phyloP scores from a whole-genome alignment of 2,888 invertebrate species.

The Platycheirus rosarum region DNA sequence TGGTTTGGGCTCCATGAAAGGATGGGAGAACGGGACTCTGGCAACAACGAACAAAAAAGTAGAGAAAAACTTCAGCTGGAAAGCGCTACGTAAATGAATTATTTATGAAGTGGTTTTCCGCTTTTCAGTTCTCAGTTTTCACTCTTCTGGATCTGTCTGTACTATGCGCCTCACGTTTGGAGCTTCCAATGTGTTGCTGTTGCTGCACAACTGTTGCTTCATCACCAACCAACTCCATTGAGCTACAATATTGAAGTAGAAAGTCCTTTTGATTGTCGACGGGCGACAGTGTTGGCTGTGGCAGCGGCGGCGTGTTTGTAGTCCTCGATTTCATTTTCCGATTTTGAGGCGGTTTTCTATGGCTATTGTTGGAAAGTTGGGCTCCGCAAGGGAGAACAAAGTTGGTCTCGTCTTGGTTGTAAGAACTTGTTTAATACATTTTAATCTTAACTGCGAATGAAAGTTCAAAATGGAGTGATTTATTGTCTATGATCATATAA shows the following conservation, averaged over 20 bases:
- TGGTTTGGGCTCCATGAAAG: not conserved
- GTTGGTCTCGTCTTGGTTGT: not conserved
- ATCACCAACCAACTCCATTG: slow-evolving; percentile 16
- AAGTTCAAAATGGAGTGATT: too few species aligned
- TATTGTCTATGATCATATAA: too few species aligned
- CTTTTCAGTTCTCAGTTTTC: slow-evolving; percentile 73
- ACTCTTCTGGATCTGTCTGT: slow-evolving; percentile 44
- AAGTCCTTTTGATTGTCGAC: slow-evolving; percentile 6
- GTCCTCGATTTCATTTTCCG: slow-evolving; percentile 70
- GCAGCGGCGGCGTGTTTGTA: slow-evolving; percentile 32
- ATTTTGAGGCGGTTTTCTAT: slow-evolving; percentile 65
- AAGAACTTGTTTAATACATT: not conserved
- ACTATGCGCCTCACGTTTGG: slow-evolving; percentile 47
- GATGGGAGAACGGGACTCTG: slow-evolving; percentile 12
- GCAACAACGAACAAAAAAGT: slow-evolving; percentile 29
- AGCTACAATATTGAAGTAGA: slow-evolving; percentile 5
- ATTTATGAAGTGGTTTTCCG: slow-evolving; percentile 82
- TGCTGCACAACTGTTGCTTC: slow-evolving; percentile 68
- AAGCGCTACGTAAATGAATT: slow-evolving; percentile 80
- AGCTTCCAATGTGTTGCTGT: slow-evolving; percentile 64
- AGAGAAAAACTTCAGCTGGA: slow-evolving; percentile 67
- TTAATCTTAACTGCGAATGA: too few species aligned
- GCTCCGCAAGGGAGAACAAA: slow-evolving; percentile 26
- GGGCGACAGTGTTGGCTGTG: not conserved
- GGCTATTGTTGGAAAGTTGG: slow-evolving; percentile 57